Conservation (phyloP, 2,113 vertebrate genomes). For the Ageneiosus marmoratus region DNA sequence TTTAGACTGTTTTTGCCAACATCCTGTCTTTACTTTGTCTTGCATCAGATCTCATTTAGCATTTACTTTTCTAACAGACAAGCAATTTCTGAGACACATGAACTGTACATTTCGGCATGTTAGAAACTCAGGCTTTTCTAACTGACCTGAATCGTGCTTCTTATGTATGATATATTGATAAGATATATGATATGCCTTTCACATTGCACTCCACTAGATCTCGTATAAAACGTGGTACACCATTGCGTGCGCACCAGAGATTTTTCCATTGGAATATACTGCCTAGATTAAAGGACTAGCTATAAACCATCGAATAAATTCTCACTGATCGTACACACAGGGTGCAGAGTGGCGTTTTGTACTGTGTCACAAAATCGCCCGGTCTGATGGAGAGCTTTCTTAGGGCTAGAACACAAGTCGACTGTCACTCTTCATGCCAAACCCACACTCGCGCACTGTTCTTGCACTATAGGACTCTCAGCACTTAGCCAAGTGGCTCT, state of each 20-base stretch:
- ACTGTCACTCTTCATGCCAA: slow-evolving; percentile 37
- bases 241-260: not conserved
- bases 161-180: too few relatives aligned
- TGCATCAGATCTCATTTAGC: not conserved
- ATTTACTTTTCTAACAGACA: slow-evolving; percentile 15
- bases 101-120: slow-evolving; percentile 18
- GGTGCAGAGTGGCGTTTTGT: not conserved
- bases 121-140: slow-evolving; percentile 10
- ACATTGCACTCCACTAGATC: not conserved
- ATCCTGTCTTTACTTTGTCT: not conserved
- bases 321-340: not conserved
- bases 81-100: slow-evolving; percentile 25
- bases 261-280: not conserved
- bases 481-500: slow-evolving; percentile 41
- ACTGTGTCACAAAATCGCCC: not conserved
- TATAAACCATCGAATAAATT: not conserved
- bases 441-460: slow-evolving; percentile 32
- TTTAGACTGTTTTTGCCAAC: slow-evolving; percentile 13
- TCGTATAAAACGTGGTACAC: not conserved
- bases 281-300: slow-evolving; percentile 19
- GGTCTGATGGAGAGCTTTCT: slow-evolving; percentile 22
- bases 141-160: not conserved
- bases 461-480: slow-evolving; percentile 45
- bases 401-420: slow-evolving; percentile 43
- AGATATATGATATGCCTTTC: not conserved